Base-by-base conservation (phyloP, 2,113 vertebrate species). In the Phalacrocorax brasilianus region DNA sequence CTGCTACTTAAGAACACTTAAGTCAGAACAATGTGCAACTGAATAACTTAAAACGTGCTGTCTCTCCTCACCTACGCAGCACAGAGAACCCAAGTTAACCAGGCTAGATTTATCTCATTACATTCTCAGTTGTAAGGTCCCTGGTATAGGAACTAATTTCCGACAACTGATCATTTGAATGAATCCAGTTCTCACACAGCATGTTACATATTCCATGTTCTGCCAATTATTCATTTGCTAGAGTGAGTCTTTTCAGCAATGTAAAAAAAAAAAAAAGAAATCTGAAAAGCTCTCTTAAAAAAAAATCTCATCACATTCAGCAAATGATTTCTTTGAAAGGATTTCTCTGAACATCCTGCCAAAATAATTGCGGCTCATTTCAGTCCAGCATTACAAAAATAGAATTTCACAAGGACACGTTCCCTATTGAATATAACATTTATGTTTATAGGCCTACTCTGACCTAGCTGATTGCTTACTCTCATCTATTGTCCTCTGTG, bases 261-360 rank as follows among this genome's bases (percentile, higher is more conserved):
- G 19, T 20, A 9, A 70, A 85, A 80, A 80, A 83, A 76, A 76
- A 76, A 65, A 18, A 83, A 62, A 68, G 15, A 45, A 62, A 27
- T 38, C 65, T 75, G 24, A 96, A 92, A 93, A 88, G 33, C 49
- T 66, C 47, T 92, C 74, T 88, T 77, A 53, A 95, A 94, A 93
- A 85, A 74, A 86, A 44, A 42, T 56, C 73, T 91, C 81, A 92
- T 96, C 85, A 65, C 30, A 74, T 96, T 95, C 79, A 89, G 67
- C 85, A 94, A 95, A 89, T 92, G 7, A 93, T 86, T 97, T 93
- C 74, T 95, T 90, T 96, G 91, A 93, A 96, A 95, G 86, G 80
- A 71, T 80, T 85, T 88, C 93, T 96, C 78, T 91, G 88, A 97
- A 92, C 62, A 84, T 86, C 44, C 78, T 94, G 42, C 65, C 86